phyloP scores from a whole-genome alignment of 2,797 vertebrate genomes.

The Gephyroberyx darwinii region DNA sequence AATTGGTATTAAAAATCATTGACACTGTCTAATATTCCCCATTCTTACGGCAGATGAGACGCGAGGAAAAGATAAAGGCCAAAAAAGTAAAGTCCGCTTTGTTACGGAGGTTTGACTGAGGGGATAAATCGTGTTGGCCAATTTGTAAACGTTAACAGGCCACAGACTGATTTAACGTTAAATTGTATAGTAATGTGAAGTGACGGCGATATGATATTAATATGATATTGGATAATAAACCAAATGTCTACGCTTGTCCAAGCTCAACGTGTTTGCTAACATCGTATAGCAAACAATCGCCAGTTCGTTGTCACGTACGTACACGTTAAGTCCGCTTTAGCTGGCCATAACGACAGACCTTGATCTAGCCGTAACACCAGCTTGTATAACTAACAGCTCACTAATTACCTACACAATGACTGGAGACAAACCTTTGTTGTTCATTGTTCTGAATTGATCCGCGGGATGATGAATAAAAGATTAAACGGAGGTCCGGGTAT shows the following conservation, averaged over 20 bases:
- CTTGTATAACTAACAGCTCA: constrained; percentile 49
- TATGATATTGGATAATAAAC: not conserved
- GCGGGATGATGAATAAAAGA: constrained; percentile 44
- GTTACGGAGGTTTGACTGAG: constrained; percentile 15
- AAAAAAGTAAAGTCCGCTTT: constrained; percentile 33
- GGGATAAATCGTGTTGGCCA: constrained; percentile 19
- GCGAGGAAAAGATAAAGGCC: constrained; percentile 4
- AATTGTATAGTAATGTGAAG: constrained; percentile 2
- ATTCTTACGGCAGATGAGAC: not conserved
- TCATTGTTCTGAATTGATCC: constrained; percentile 76
- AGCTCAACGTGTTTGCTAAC: constrained; percentile 15
- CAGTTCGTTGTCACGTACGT: constrained; percentile 66
- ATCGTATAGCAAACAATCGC: constrained; percentile 24
- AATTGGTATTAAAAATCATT: too few species aligned
- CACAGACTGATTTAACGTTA: not conserved
- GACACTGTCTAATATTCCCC: too few species aligned
- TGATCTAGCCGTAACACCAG: constrained; percentile 36
- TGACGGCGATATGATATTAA: constrained; percentile 13
- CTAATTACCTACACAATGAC: constrained; percentile 1
- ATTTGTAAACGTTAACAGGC: constrained; percentile 24
- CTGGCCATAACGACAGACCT: constrained; percentile 48
- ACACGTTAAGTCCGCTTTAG: constrained; percentile 58
- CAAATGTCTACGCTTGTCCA: too few species aligned
- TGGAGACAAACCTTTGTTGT: constrained; percentile 83
- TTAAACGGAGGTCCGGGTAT: constrained; percentile 61